These are phyloP conservation scores for Hartigia nigra DNA, from an alignment of 2,888 invertebrate genomes.

Conservation along the genomic window DNA sequence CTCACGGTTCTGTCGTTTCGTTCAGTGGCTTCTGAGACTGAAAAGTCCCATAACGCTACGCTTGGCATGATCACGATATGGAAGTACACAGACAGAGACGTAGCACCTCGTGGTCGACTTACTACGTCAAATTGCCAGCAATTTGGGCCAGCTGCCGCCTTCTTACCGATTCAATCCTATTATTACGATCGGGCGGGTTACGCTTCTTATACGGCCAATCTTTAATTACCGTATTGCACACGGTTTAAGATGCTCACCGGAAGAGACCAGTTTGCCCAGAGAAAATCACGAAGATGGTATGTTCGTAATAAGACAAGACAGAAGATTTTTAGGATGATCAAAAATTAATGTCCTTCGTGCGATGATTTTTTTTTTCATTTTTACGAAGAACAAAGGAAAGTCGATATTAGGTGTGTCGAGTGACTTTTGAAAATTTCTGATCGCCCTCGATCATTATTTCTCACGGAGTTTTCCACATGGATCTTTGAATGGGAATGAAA, in stretches of 20 bases:
- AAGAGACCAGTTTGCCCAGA: not conserved
- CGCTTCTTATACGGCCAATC: not conserved
- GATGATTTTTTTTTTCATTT: not conserved
- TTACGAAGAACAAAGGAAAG: not conserved
- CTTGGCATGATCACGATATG: not conserved
- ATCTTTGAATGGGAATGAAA: not conserved
- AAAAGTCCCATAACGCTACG: not conserved
- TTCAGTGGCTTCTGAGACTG: not conserved
- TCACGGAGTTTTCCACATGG: not conserved
- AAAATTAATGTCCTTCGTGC: no score
- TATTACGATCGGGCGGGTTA: not conserved
- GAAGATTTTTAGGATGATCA: not conserved
- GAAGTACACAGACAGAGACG: not conserved
- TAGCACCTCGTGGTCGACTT: slow-evolving; percentile 2
- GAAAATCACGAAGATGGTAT: not conserved
- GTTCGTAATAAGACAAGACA: not conserved
- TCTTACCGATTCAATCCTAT: slow-evolving; percentile 10
- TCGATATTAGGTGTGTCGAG: not conserved
- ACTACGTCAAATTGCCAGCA: slow-evolving; percentile 23
- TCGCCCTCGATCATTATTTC: not conserved
- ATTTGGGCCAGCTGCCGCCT: slow-evolving; percentile 18
- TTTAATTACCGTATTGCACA: not conserved
- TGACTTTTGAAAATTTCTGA: not conserved
- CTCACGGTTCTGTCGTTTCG: not conserved
- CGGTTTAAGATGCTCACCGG: not conserved